phyloP scores from a whole-genome alignment of 2,113 vertebrate genomes.

The Arenaria interpres region DNA sequence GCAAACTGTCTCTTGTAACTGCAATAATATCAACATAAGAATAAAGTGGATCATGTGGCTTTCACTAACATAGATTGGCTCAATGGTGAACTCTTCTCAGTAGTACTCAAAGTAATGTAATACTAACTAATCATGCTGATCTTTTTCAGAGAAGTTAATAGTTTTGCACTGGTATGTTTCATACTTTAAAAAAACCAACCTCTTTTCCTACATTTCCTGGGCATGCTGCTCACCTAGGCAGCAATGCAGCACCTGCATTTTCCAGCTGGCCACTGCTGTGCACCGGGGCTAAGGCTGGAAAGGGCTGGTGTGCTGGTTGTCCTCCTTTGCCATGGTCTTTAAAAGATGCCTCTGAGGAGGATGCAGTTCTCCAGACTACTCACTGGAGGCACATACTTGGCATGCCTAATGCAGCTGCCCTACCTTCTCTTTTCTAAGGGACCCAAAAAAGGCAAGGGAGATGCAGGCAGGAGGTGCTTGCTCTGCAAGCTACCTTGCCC shows the following conservation, averaged over 20 bases:
- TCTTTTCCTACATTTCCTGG: not conserved
- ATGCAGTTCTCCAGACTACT: not conserved
- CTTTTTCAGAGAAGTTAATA: not conserved
- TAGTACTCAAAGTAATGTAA: not conserved
- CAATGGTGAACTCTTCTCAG: not conserved
- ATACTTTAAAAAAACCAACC: not conserved
- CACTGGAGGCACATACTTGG: not conserved
- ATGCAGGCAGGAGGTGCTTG: not conserved
- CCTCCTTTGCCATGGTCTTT: not conserved
- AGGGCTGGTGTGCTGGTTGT: not conserved
- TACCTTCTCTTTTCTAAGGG: not conserved
- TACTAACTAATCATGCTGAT: not conserved
- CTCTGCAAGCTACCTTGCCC: not conserved
- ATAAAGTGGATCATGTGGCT: not conserved
- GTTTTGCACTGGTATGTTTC: not conserved
- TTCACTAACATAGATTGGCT: not conserved
- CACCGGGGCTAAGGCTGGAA: not conserved
- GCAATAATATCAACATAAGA: not conserved
- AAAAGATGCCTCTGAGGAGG: not conserved
- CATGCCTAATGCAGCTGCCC: not conserved
- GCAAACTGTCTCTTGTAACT: slow-evolving; percentile 29
- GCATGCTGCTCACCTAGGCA: not conserved
- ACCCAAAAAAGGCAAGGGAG: not conserved
- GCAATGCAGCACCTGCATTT: not conserved
- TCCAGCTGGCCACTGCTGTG: not conserved